Percentiles rank a stretch among this genome's conserved stretches.
phyloP scores from a whole-genome alignment of 2,888 invertebrate species.

The Uloborus plumipes region DNA sequence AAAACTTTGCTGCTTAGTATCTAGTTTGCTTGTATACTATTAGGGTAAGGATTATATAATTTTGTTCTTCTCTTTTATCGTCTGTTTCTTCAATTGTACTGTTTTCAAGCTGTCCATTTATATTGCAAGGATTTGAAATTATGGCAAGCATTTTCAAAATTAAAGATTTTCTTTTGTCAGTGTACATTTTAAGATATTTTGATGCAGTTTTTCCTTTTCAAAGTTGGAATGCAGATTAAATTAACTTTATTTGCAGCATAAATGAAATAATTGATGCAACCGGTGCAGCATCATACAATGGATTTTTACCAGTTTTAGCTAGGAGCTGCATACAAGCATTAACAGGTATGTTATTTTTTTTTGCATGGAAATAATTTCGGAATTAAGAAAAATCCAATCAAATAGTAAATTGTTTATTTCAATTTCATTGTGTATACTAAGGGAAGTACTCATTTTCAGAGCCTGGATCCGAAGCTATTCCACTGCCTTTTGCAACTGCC shows the following conservation, averaged over 20 bases:
- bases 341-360: conserved; percentile 71
- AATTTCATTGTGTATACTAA: not conserved
- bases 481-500: conserved; percentile 84
- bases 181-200: not conserved
- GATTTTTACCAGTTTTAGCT: conserved; percentile 86
- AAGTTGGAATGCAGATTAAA: not conserved
- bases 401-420: not conserved
- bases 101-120: too few species aligned
- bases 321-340: conserved; percentile 82
- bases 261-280: conserved; percentile 87
- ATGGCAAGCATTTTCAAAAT: too few species aligned
- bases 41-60: too few species aligned
- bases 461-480: conserved; percentile 76
- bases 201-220: not conserved
- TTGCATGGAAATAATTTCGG: too few species aligned
- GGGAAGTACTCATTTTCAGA: conserved; percentile 66
- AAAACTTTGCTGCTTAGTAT: too few species aligned
- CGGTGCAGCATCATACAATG: conserved; percentile 88
- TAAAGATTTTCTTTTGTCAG: not conserved
- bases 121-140: too few species aligned
- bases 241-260: conserved; percentile 69
- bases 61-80: too few species aligned
- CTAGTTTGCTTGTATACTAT: too few species aligned
- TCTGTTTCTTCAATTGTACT: too few species aligned
- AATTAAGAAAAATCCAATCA: not conserved